Conservation (phyloP, 2,888 invertebrate genomes). For the Amphipoea oculea region DNA sequence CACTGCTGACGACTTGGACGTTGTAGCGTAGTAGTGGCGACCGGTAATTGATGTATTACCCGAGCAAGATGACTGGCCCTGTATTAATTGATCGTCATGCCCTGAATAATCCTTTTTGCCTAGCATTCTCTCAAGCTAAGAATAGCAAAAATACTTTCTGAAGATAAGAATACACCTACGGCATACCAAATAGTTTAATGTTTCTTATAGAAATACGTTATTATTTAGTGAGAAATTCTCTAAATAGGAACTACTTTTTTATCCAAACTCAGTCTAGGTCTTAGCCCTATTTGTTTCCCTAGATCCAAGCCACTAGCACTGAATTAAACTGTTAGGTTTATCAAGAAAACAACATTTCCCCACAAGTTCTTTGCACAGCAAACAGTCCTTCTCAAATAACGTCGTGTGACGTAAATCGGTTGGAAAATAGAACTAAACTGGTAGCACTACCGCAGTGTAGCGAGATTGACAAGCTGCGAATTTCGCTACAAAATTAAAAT, state of each 20-base stretch:
- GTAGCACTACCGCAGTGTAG: slow-evolving; percentile 7
- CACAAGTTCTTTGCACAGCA: slow-evolving; percentile 22
- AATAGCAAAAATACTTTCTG: slow-evolving; percentile 2
- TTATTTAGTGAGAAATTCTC: too few relatives aligned
- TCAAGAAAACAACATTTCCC: slow-evolving; percentile 26
- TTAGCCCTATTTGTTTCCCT: not conserved
- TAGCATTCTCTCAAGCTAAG: not conserved
- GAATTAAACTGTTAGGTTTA: slow-evolving; percentile 23
- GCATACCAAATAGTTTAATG: not conserved
- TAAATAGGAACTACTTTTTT: not conserved
- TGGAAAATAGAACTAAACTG: slow-evolving; percentile 36
- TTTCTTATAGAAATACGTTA: not conserved
- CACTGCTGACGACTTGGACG: not conserved
- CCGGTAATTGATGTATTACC: slow-evolving; percentile 33
- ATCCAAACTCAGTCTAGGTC: not conserved
- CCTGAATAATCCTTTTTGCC: slow-evolving; percentile 17
- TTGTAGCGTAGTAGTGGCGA: not conserved
- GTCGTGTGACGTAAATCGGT: slow-evolving; percentile 44
- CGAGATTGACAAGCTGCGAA: slow-evolving; percentile 31
- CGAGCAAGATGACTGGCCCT: slow-evolving; percentile 29
- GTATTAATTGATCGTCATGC: slow-evolving; percentile 41
- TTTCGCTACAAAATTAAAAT: slow-evolving; percentile 64
- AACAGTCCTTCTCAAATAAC: slow-evolving; percentile 43
- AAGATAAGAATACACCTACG: not conserved
- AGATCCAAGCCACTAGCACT: not conserved